Evolutionary conservation across 2,113 vertebrate species (phyloP).

Genomic region (Python bivittatus): DNA sequence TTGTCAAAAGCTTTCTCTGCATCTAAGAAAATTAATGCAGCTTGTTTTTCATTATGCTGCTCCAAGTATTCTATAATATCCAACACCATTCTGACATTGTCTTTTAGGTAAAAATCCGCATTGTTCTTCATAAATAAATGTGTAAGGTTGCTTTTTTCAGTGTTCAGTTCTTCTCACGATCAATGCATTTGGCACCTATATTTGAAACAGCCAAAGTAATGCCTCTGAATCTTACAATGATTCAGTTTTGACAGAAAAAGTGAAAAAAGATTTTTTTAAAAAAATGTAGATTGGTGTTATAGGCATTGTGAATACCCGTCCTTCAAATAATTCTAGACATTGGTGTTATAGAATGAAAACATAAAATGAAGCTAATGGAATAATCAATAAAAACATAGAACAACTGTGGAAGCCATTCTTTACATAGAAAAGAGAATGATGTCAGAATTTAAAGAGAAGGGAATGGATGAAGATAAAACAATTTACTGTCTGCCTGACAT

Average conservation of each 20-base stretch:
- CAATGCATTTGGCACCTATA: slow-evolving; percentile 43
- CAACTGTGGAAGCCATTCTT: slow-evolving; percentile 46
- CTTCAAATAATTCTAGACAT: slow-evolving; percentile 45
- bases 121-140: too few relatives aligned
- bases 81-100: too few relatives aligned
- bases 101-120: too few relatives aligned
- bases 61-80: too few relatives aligned
- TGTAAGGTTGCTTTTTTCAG: slow-evolving; percentile 54
- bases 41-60: too few relatives aligned
- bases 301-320: slow-evolving; percentile 52
- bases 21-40: too few relatives aligned
- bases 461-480: not conserved
- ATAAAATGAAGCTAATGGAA: slow-evolving; percentile 52
- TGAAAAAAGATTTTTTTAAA: slow-evolving; percentile 56
- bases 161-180: slow-evolving; percentile 51
- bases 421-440: slow-evolving; percentile 11
- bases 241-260: slow-evolving; percentile 64
- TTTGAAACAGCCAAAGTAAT: slow-evolving; percentile 52
- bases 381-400: slow-evolving; percentile 55
- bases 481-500: not conserved
- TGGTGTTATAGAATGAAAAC: slow-evolving; percentile 49
- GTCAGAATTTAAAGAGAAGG: slow-evolving; percentile 58
- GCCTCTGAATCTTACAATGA: slow-evolving; percentile 62
- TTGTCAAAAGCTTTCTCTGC: too few relatives aligned
- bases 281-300: slow-evolving; percentile 46